Evolutionary conservation across 2,888 invertebrate species (phyloP).

Genomic region (Euplexia lucipara): DNA sequence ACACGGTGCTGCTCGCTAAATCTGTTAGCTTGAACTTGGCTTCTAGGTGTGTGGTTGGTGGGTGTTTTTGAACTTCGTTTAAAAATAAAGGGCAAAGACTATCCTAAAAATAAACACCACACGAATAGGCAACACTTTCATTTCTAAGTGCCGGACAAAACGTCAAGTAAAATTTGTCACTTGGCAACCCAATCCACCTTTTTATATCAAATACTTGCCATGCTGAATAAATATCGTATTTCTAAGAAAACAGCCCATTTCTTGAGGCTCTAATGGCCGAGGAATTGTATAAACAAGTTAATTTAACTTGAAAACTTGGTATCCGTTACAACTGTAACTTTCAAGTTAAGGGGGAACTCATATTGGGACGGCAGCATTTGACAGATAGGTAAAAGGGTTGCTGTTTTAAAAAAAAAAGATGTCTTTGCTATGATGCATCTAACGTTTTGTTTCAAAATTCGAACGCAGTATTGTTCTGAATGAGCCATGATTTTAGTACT

Average conservation of each 20-base stretch:
- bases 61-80: too few species aligned
- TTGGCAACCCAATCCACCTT: constrained; percentile 44
- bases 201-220: constrained; percentile 32
- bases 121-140: constrained; percentile 32
- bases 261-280: constrained; percentile 53
- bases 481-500: too few species aligned
- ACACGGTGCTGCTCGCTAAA: too few species aligned
- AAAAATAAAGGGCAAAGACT: neutral
- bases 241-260: constrained; percentile 48
- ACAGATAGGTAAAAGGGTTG: neutral
- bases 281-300: constrained; percentile 65
- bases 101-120: too few species aligned
- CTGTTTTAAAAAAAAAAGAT: neutral
- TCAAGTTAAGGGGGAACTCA: constrained; percentile 12
- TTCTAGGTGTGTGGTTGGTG: too few species aligned
- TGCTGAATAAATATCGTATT: constrained; percentile 51
- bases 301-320: constrained; percentile 66
- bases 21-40: too few species aligned
- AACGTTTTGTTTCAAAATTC: neutral
- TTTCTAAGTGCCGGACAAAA: constrained; percentile 18
- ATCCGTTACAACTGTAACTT: constrained; percentile 60
- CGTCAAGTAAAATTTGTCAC: constrained; percentile 35
- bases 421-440: neutral
- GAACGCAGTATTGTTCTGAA: neutral
- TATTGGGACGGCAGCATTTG: constrained; percentile 2